Evolutionary conservation across 2,113 vertebrate species (phyloP), one percentile per base, ranked within the genome.

Genomic region (Grammomys surdaster): DNA sequence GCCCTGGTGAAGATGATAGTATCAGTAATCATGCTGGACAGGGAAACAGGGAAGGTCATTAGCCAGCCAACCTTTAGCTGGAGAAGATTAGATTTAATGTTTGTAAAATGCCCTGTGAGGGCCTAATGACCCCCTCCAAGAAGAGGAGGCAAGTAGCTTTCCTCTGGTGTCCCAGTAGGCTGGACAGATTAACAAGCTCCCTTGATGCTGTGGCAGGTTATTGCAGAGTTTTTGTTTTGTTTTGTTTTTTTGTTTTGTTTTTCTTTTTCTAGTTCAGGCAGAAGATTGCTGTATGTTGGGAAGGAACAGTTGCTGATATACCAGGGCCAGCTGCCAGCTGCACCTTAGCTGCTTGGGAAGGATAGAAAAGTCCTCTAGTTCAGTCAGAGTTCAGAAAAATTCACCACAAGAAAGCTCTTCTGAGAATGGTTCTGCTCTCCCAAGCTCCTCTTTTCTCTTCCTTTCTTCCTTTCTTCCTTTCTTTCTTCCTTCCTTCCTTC

Each of bases 61-160:
- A 75, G 31, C n/a, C 43, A 95, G 80, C 51, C 75, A 72, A 77
- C 70, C 20, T 40, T 92, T 56, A 72, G 72, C 80, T 58, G 26
- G 70, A 36, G 72, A 80, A 95, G 67, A 94, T 85, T 95, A 92
- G 77, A 93, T 93, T 90, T 92, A 88, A 95, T 92, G 51, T 94
- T 96, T 90, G 69, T 60, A 89, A 96, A 95, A 89, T 89, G 81
- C 86, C 89, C 67, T 40, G 3, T 40, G 3, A 48, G 51, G 33
- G 31, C 58, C n/a, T 36, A 67, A 7, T 40, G 80, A 80, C 90
- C 36, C 36, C 8, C 72, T 78, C 54, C 28, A 80, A 60, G 63
- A 81, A 88, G n/a, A 72, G 13, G 9, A 84, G 80, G 33, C 69
- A 51, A 77, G n/a, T 24, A 85, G 78, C 65, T 85, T 82, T 89